A percentile compares a stretch with the other conserved stretches of the same genome.
phyloP scores from a whole-genome alignment of 2,797 vertebrate species.

The Cryptoprocta ferox region DNA sequence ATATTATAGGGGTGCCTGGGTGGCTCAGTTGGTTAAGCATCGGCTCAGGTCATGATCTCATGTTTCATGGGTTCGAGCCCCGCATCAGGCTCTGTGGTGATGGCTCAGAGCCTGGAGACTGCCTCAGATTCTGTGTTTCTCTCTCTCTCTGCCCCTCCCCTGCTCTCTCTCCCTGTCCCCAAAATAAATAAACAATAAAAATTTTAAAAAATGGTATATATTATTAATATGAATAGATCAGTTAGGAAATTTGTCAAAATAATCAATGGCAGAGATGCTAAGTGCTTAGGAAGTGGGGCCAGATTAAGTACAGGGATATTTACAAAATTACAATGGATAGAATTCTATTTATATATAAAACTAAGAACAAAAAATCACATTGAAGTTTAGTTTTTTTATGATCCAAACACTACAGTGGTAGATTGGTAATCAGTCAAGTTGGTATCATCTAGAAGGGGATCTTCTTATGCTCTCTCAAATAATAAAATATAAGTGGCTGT shows the following conservation, averaged over 20 bases:
- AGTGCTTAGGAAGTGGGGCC: not conserved
- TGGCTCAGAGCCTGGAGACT: too few species aligned
- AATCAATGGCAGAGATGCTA: not conserved
- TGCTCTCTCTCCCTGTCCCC: too few species aligned
- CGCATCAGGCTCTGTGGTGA: too few species aligned
- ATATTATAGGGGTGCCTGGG: not conserved
- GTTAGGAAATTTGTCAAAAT: not conserved
- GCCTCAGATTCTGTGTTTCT: too few species aligned
- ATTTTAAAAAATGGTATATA: not conserved
- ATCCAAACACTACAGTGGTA: not conserved
- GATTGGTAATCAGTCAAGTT: not conserved
- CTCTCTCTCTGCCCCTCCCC: too few species aligned
- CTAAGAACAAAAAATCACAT: not conserved
- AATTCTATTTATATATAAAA: not conserved
- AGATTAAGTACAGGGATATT: not conserved
- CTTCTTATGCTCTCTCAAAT: not conserved
- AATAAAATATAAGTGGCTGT: not conserved
- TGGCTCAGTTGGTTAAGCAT: too few species aligned
- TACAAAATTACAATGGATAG: not conserved
- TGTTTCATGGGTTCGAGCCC: too few species aligned
- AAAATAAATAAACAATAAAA: too few species aligned
- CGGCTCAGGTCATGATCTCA: too few species aligned
- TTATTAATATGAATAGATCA: not conserved
- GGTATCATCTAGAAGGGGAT: not conserved
- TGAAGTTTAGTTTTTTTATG: not conserved